phyloP scores from a whole-genome alignment of 2,113 vertebrate species.

The Pycnonotus jocosus region DNA sequence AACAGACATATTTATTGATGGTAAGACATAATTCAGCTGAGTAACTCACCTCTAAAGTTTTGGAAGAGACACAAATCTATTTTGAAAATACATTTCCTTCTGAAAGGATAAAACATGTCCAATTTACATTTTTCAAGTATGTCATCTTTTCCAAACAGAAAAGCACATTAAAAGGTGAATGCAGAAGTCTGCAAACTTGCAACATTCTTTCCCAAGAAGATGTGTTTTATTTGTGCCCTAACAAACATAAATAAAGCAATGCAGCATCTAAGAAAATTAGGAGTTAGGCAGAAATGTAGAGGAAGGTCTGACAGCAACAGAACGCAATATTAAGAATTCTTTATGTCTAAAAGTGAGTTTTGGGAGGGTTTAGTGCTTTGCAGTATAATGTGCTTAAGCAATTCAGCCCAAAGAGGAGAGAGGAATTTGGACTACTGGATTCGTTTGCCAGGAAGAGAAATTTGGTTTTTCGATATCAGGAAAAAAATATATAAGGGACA shows the following conservation, averaged over 20 bases:
- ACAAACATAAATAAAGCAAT: neutral
- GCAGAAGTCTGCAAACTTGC: neutral
- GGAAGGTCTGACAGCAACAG: neutral
- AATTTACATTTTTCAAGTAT: neutral
- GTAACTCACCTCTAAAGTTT: neutral
- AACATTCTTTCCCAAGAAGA: neutral
- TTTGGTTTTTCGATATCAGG: neutral
- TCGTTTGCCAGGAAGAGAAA: neutral
- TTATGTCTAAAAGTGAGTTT: neutral
- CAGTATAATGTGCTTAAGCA: neutral
- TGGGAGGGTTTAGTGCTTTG: neutral
- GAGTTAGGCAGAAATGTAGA: neutral
- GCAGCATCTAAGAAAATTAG: neutral
- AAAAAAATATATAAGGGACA: neutral
- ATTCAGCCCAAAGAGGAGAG: neutral
- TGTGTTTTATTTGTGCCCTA: neutral
- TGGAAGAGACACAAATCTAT: neutral
- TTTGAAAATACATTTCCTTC: conserved; percentile 11
- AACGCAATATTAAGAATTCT: neutral
- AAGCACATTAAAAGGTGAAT: neutral
- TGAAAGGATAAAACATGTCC: neutral
- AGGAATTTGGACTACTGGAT: neutral
- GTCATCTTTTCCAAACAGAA: neutral
- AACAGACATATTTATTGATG: conserved; percentile 8
- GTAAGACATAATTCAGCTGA: neutral